Base-by-base conservation (phyloP, 2,888 invertebrate genomes). In the Gymnocheta viridis region DNA sequence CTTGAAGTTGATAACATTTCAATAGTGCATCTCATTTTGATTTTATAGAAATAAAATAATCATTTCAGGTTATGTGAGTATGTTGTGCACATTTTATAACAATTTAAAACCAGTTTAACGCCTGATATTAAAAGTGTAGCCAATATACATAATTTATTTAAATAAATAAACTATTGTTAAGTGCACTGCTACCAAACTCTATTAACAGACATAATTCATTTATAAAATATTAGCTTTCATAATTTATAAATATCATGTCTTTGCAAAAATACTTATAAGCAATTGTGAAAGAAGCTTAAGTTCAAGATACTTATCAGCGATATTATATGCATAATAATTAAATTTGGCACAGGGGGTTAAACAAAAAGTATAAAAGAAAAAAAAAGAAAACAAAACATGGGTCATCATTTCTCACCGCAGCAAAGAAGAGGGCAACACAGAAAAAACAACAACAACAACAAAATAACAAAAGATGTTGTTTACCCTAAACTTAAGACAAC, bases 281-380 rank as follows among this genome's bases (percentile, higher is more conserved):
- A 76, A 80, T 69, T 70, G 76, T 58, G 72, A 84, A 81, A 81
- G 47, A 62, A 84, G 84, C 81, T 84, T 81, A 84, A 84, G 69
- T 77, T 78, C 5, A 64, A 69, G 84, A 84, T 84, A 58, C 62
- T 84, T 81, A 84, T 84, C 84, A 78, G 29, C 41, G 77, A 81
- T 81, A 84, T 84, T 73, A 84, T 84, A 81, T 81, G 81, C 81
- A 84, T 81, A 84, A 84, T 84, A 81, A 84, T 84, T 84, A 84
- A 84, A 84, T 81, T 84, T 84, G 84, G 78, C 84, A 83, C 72
- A 84, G 62, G 77, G 73, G 67, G 81, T 77, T 77, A 77, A 84
- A 44, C 29, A 32, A 17, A 74, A 27, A 38, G 47, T n/a, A 66
- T 44, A 47, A 17, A 56, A 56, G 38, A 19, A 27, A 9, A 19